A percentile compares a stretch with the other conserved stretches of the same genome.
Conservation (phyloP, 1,140 invertebrate species). For the Portunus trituberculatus region DNA sequence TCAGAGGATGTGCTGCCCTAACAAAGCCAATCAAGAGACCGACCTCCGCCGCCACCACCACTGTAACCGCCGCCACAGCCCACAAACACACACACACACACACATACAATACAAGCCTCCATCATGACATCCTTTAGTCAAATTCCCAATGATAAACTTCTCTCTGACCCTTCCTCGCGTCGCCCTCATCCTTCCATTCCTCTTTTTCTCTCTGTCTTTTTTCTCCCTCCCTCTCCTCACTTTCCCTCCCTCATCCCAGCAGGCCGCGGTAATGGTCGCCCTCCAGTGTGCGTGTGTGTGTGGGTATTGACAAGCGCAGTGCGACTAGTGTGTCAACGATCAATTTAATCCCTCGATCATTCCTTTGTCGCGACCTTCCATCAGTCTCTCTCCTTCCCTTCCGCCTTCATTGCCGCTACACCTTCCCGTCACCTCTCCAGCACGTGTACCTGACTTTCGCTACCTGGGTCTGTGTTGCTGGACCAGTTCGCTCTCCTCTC, state of each 20-base stretch:
- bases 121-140: not conserved
- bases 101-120: not conserved
- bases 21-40: not conserved
- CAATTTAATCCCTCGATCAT: not conserved
- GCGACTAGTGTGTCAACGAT: not conserved
- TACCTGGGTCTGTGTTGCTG: not conserved
- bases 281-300: not conserved
- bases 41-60: not conserved
- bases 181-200: not conserved
- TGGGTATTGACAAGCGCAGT: not conserved
- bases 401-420: not conserved
- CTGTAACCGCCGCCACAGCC: too few relatives aligned
- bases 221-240: not conserved
- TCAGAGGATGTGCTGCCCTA: not conserved
- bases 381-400: not conserved
- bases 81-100: too few relatives aligned
- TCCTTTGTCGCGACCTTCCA: not conserved
- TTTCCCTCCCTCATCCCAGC: conserved; percentile 3
- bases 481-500: not conserved
- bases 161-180: not conserved
- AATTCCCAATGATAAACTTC: not conserved
- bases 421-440: not conserved
- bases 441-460: not conserved
- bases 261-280: not conserved
- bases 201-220: not conserved